Evolutionary conservation across 2,113 vertebrate genomes (phyloP).

Genomic region (Hippolais icterina): DNA sequence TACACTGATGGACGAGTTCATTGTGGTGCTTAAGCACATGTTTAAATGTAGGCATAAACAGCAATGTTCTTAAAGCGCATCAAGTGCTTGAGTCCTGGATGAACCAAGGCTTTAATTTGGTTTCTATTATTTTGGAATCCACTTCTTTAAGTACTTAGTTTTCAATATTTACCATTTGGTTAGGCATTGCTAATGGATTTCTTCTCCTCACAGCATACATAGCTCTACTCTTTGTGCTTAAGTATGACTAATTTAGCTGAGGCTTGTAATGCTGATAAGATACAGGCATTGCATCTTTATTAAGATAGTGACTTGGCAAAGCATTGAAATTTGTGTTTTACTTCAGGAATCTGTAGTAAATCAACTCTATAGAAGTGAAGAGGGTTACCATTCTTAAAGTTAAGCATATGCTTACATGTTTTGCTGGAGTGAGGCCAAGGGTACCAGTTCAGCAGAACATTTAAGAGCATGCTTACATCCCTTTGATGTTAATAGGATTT

Average conservation of each 20-base stretch:
- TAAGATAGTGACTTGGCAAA: conserved; percentile 39
- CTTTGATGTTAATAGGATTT: conserved; percentile 58
- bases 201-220: background rate
- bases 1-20: background rate
- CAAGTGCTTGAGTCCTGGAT: background rate
- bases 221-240: background rate
- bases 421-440: conserved; percentile 28
- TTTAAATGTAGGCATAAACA: background rate
- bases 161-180: background rate
- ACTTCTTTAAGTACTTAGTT: background rate
- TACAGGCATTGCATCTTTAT: conserved; percentile 28
- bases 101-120: background rate
- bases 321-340: conserved; percentile 37
- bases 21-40: background rate
- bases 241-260: conserved; percentile 19
- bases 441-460: conserved; percentile 37
- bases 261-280: conserved; percentile 33
- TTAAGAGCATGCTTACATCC: conserved; percentile 20
- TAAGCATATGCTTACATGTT: conserved; percentile 49
- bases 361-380: conserved; percentile 33
- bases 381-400: conserved; percentile 48
- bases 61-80: background rate
- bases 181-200: conserved; percentile 38
- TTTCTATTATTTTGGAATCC: background rate
- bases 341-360: conserved; percentile 48